Evolutionary conservation across 2,797 vertebrate genomes (phyloP), one percentile per base, ranked within the genome.

Genomic region (Aldrovandia affinis): DNA sequence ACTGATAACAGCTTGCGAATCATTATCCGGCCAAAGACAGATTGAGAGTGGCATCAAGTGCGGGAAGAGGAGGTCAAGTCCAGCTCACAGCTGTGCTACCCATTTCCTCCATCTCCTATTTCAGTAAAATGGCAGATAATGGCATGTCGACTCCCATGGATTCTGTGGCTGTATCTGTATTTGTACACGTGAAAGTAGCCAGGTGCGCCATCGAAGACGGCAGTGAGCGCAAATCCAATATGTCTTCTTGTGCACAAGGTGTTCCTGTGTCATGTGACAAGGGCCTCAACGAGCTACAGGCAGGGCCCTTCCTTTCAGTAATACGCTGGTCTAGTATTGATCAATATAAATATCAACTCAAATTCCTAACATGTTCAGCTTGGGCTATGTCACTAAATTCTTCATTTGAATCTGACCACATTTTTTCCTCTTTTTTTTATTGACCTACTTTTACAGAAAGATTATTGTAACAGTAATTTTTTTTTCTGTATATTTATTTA

Each of bases 361-460:
- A 92, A 94, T 94, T 93, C 93, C 91, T 91, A 93, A 94, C 93
- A 92, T 93, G 94, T 94, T 88, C 89, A 89, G 89, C 86, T 89
- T 36, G 88, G 91, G 88, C 89, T 90, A 87, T 89, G 90, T 93
- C 92, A 92, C 90, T 93, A 93, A 93, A 91, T 92, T 92, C 90
- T 91, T 89, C 88, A 87, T 90, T 92, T 78, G 61, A 84, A 83
- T 88, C 86, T 80, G n/a, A 28, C 54, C 57, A 89, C 88, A 92
- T 33, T 61, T 86, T 61, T 85, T 81, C 82, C 55, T 82, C 89
- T 86, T 89, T 89, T 88, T 65, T 78, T 84, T 87, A 82, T 83
- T 94, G 95, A 95, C 94, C 95, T 94, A 96, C 90, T 95, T 96
- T 93, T 89, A 90, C 89, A 90, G 92, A 92, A 92, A 95, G 94